phyloP scores from a whole-genome alignment of 1,140 invertebrate species.

The Leptopilina clavipes region DNA sequence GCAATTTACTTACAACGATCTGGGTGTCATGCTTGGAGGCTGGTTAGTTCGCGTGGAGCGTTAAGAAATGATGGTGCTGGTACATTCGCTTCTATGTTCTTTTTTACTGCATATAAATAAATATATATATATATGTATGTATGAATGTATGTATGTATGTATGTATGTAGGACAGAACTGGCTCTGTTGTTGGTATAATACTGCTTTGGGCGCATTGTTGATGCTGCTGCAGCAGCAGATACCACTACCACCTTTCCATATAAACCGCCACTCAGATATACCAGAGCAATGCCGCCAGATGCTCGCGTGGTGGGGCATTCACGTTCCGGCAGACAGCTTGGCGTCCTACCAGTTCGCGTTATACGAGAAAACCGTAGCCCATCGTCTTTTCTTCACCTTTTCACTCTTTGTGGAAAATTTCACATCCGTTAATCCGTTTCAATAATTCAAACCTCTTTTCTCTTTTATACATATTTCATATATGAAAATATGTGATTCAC shows the following conservation, averaged over 20 bases:
- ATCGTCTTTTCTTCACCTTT: slow-evolving; percentile 67
- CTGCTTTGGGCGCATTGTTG: slow-evolving; percentile 9
- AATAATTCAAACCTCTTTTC: no score
- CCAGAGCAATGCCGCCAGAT: slow-evolving; percentile 25
- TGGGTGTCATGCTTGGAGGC: slow-evolving; percentile 44
- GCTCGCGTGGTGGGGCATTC: slow-evolving; percentile 61
- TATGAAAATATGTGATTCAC: no score
- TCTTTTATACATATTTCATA: no score
- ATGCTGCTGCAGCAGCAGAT: slow-evolving; percentile 39
- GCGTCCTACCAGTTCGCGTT: slow-evolving; percentile 72
- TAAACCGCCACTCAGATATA: slow-evolving; percentile 1
- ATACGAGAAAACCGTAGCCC: slow-evolving; percentile 62
- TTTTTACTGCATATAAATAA: no score
- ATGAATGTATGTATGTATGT: slow-evolving; percentile 36
- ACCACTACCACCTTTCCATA: slow-evolving; percentile 15
- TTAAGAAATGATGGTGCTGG: slow-evolving; percentile 1
- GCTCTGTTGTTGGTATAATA: slow-evolving; percentile 48
- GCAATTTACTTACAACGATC: slow-evolving; percentile 61
- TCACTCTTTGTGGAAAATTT: slow-evolving; percentile 50
- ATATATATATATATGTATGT: no score
- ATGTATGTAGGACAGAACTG: slow-evolving; percentile 59
- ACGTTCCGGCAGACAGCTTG: slow-evolving; percentile 75
- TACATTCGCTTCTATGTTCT: slow-evolving; percentile 36
- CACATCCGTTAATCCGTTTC: slow-evolving; percentile 4
- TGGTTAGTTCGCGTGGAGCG: slow-evolving; percentile 47